Conservation (phyloP, 2,888 invertebrate species). For the Sycophila texana region DNA sequence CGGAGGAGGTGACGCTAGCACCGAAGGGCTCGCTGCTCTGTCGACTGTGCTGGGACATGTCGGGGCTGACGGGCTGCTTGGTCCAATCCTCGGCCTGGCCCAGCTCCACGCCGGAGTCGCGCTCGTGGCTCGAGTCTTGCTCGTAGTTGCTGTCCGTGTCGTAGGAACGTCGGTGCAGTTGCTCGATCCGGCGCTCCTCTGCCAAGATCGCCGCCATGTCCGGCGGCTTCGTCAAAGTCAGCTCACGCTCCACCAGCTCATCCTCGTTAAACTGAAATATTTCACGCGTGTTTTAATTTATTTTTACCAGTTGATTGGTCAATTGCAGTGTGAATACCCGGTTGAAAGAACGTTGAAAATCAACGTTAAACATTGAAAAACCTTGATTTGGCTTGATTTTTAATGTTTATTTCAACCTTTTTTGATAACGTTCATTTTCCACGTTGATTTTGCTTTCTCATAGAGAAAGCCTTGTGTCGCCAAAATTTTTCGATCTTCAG, state of each 20-base stretch:
- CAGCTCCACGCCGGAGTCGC: conserved; percentile 88
- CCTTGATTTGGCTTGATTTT: no score
- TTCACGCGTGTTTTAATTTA: no score
- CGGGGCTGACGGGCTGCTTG: conserved; percentile 73
- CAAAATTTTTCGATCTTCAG: no score
- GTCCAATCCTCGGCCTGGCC: conserved; percentile 77
- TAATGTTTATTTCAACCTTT: no score
- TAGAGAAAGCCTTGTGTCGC: no score
- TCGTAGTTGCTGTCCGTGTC: conserved; percentile 81
- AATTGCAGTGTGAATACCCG: no score
- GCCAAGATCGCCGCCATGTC: conserved; percentile 89
- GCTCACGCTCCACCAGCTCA: conserved; percentile 83
- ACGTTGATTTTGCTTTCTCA: no score
- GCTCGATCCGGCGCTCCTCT: conserved; percentile 86
- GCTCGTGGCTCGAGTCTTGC: conserved; percentile 76
- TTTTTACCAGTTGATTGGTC: no score
- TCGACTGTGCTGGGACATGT: conserved; percentile 82
- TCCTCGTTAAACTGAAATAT: conserved; percentile 78
- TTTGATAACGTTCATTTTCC: no score
- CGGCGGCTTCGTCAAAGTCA: conserved; percentile 84
- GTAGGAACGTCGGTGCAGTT: conserved; percentile 85
- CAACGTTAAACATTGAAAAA: no score
- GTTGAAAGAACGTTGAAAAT: no score
- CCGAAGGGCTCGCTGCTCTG: conserved; percentile 88
- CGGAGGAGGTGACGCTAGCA: conserved; percentile 83